Conservation (phyloP, 1,140 invertebrate species). For the Chelonus insularis region DNA sequence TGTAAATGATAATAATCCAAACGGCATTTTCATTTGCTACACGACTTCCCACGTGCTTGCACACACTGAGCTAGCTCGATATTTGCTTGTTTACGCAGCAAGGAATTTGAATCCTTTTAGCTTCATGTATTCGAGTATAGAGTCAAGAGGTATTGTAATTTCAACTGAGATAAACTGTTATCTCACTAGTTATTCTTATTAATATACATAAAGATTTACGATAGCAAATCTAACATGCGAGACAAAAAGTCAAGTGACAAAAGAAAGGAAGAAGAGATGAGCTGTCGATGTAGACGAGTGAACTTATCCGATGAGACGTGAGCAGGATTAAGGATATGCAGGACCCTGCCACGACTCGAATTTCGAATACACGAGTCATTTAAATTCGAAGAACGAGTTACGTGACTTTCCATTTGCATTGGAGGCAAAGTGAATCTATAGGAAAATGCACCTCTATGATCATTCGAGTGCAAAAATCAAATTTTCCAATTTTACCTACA, state of each 20-base stretch:
- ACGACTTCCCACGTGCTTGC: neutral
- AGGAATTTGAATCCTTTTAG: neutral
- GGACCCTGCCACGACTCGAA: slow-evolving; percentile 11
- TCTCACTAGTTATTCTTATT: too few species aligned
- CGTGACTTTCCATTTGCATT: slow-evolving; percentile 21
- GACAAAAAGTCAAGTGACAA: neutral
- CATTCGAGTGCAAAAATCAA: neutral
- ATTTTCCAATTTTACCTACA: neutral
- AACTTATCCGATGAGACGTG: slow-evolving; percentile 26
- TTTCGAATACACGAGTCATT: slow-evolving; percentile 21
- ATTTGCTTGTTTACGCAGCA: slow-evolving; percentile 5
- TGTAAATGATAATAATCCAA: slow-evolving; percentile 16
- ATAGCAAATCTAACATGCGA: too few species aligned
- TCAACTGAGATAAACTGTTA: too few species aligned
- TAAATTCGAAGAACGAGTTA: slow-evolving; percentile 21
- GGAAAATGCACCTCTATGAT: neutral
- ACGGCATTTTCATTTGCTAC: neutral
- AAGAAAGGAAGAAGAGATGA: neutral
- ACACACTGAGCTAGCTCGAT: neutral
- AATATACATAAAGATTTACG: too few species aligned
- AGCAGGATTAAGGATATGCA: slow-evolving; percentile 23
- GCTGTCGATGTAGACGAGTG: slow-evolving; percentile 18
- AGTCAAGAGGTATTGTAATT: neutral
- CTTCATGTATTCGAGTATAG: neutral
- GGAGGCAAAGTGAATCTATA: slow-evolving; percentile 15